Evolutionary conservation across 2,113 vertebrate species (phyloP).

Genomic region (Arizona elegans): DNA sequence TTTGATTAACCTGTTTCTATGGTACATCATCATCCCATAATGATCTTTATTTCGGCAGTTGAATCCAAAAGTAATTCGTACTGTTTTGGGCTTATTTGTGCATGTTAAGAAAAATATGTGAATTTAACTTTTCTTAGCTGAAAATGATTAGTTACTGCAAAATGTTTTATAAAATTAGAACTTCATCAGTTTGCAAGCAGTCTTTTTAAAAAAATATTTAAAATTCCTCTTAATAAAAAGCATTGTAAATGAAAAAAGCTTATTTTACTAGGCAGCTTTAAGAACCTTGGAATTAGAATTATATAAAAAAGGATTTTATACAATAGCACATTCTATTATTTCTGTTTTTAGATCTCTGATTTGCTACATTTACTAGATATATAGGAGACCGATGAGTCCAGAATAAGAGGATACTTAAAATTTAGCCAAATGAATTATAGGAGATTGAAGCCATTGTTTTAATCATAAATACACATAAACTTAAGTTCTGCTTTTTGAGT

Average conservation of each 20-base stretch:
- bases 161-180: not conserved
- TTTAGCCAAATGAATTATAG: not conserved
- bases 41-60: constrained; percentile 95
- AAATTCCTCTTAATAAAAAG: not conserved
- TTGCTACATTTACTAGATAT: not conserved
- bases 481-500: not conserved
- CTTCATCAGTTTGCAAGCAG: not conserved
- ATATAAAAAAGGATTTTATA: not conserved
- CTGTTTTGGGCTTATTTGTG: constrained; percentile 67
- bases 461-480: not conserved
- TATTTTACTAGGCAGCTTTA: not conserved
- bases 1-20: constrained; percentile 94
- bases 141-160: not conserved
- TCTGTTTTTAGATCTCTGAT: not conserved
- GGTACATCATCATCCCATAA: constrained; percentile 98
- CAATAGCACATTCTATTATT: not conserved
- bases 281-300: not conserved
- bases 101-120: constrained; percentile 67
- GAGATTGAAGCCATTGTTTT: not conserved
- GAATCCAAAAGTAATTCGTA: constrained; percentile 91
- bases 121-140: not conserved
- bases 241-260: not conserved
- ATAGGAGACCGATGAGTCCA: not conserved
- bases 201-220: not conserved
- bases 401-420: not conserved